Conservation (phyloP, 2,888 invertebrate species). For the Cataglyphis rosenhaueri region DNA sequence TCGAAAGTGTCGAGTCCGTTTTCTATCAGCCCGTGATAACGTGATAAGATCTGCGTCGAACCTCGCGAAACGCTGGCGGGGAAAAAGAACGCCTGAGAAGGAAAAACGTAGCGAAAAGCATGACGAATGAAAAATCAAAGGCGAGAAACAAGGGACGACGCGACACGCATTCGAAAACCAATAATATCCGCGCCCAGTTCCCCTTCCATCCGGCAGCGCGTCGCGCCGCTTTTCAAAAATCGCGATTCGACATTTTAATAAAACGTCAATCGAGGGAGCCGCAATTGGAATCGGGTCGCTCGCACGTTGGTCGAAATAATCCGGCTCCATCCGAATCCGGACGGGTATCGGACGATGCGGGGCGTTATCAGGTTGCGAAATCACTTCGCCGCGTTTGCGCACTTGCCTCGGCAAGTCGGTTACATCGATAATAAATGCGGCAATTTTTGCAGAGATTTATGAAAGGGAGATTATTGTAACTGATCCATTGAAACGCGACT, state of each 20-base stretch:
- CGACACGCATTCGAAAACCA: neutral
- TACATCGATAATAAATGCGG: slow-evolving; percentile 1
- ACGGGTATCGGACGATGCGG: neutral
- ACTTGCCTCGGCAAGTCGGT: neutral
- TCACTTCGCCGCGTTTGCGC: neutral
- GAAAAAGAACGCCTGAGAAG: neutral
- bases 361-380: neutral
- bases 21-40: neutral
- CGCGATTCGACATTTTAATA: slow-evolving; percentile 46
- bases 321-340: neutral
- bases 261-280: slow-evolving; percentile 37
- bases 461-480: neutral
- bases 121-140: slow-evolving; percentile 24
- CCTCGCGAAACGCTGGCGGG: neutral
- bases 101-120: neutral
- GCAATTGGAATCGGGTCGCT: slow-evolving; percentile 1
- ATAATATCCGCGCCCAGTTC: slow-evolving; percentile 31
- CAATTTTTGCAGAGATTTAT: slow-evolving; percentile 22
- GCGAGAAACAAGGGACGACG: neutral
- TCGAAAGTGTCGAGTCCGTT: neutral
- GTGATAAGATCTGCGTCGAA: neutral
- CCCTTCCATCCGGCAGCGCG: neutral
- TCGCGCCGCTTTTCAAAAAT: slow-evolving; percentile 9
- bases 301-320: slow-evolving; percentile 11
- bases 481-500: neutral